A percentile compares a stretch with the other conserved stretches of the same genome.
phyloP scores from a whole-genome alignment of 2,113 vertebrate species.

The Ramphastos sulfuratus region DNA sequence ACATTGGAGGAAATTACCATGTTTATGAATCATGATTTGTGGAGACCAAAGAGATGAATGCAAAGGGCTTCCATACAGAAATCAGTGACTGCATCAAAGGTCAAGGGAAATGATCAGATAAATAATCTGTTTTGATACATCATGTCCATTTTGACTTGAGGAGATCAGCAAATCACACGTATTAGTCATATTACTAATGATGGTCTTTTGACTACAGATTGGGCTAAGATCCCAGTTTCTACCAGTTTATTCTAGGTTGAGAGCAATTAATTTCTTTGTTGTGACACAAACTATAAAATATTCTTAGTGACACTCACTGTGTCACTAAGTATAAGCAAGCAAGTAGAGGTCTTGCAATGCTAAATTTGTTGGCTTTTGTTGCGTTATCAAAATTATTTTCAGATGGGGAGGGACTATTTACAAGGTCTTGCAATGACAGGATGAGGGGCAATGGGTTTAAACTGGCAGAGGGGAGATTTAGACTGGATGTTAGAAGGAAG shows the following conservation, averaged over 20 bases:
- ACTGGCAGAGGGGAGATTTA: too few relatives aligned
- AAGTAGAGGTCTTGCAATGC: too few relatives aligned
- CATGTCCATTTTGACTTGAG: background rate
- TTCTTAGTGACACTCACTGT: background rate
- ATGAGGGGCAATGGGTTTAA: too few relatives aligned
- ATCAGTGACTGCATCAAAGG: background rate
- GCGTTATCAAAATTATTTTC: background rate
- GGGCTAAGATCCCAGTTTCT: background rate
- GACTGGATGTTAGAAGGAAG: too few relatives aligned
- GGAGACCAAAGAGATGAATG: background rate
- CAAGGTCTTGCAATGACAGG: too few relatives aligned
- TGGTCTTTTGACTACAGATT: background rate
- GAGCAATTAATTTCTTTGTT: background rate
- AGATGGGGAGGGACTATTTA: background rate
- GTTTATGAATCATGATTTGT: background rate
- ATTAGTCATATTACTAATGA: background rate
- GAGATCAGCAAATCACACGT: background rate
- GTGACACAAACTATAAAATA: background rate
- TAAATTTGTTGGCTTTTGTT: background rate
- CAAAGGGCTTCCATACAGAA: background rate
- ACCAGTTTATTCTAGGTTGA: background rate
- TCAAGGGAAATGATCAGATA: background rate
- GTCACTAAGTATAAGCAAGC: too few relatives aligned
- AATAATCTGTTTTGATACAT: background rate
- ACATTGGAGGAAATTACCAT: background rate